Conservation (phyloP, 2,888 invertebrate genomes). For the Sialis lutaria region DNA sequence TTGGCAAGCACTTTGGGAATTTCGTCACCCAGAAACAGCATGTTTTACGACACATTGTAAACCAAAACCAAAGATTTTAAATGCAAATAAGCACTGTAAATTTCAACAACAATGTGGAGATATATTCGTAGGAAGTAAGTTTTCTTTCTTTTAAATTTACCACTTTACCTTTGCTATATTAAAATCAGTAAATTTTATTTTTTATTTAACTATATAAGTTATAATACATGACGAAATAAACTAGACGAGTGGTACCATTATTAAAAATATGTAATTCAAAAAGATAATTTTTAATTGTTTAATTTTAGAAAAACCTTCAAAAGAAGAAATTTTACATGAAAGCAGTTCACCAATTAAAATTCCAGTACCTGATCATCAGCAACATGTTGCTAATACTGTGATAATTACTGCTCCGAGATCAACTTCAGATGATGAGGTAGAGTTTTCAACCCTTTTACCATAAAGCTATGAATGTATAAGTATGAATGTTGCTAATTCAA, state of each 20-base stretch:
- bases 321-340: constrained; percentile 22
- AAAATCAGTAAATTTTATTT: background rate
- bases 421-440: constrained; percentile 33
- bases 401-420: constrained; percentile 26
- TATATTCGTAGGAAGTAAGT: constrained; percentile 61
- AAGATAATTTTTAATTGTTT: constrained; percentile 6
- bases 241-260: too few relatives aligned
- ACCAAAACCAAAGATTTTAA: constrained; percentile 60
- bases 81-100: constrained; percentile 24
- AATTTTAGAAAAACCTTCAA: constrained; percentile 17
- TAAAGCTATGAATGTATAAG: background rate
- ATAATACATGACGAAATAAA: too few relatives aligned
- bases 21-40: constrained; percentile 80
- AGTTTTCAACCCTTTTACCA: background rate
- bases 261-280: background rate
- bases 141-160: constrained; percentile 5
- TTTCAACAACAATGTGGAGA: constrained; percentile 38
- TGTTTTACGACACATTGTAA: constrained; percentile 92
- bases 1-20: constrained; percentile 95
- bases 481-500: constrained; percentile 6
- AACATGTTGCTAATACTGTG: constrained; percentile 21
- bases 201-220: too few relatives aligned
- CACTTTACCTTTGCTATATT: constrained; percentile 4
- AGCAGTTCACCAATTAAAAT: constrained; percentile 48
- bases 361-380: constrained; percentile 25